phyloP scores from a whole-genome alignment of 2,113 vertebrate species.

The Phasianus colchicus region DNA sequence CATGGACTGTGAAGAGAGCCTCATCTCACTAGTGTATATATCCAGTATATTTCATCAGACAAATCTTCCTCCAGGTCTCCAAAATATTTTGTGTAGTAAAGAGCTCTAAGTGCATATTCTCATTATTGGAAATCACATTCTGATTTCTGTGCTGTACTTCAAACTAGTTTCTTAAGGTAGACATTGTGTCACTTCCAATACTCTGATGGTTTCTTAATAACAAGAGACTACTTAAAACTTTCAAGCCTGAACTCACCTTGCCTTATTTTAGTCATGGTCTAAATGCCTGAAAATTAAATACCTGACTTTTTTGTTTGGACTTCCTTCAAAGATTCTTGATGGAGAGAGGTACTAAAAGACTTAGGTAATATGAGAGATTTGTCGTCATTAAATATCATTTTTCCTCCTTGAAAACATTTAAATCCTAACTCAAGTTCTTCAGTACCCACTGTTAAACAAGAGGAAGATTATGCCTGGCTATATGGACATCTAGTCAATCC shows the following conservation, averaged over 20 bases:
- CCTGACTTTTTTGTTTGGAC: neutral
- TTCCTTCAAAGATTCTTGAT: neutral
- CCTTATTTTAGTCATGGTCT: neutral
- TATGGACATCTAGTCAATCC: neutral
- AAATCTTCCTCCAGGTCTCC: neutral
- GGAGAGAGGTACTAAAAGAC: neutral
- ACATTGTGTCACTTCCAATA: neutral
- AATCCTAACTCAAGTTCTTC: neutral
- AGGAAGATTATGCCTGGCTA: neutral
- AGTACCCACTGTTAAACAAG: neutral
- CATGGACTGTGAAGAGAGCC: neutral
- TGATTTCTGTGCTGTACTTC: neutral
- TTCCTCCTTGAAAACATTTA: neutral
- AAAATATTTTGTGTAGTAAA: neutral
- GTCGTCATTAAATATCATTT: neutral
- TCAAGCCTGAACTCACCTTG: neutral
- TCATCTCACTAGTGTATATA: neutral
- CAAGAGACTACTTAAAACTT: neutral
- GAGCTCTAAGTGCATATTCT: neutral
- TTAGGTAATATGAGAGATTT: neutral
- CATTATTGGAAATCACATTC: neutral
- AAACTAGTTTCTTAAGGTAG: neutral
- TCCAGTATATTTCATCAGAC: neutral
- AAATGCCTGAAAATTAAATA: neutral
- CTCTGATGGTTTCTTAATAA: neutral